Base-by-base conservation (phyloP, 2,113 vertebrate species). In the Cebus imitator region DNA sequence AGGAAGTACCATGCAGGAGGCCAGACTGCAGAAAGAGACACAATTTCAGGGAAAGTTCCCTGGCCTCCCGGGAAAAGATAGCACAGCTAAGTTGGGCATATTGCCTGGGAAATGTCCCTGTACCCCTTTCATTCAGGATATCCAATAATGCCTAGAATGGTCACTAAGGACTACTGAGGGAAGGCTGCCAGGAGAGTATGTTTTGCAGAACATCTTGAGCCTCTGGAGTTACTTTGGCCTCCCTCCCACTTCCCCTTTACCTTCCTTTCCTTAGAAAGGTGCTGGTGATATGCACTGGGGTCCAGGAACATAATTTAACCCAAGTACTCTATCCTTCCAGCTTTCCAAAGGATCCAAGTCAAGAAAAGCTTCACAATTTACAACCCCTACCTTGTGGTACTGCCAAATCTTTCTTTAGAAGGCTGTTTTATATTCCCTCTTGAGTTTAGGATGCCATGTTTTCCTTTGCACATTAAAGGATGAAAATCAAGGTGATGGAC, bases 401-500 rank as follows among this genome's bases (percentile, higher is more conserved):
- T 82, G 90, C 90, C 92, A 96, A 68, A 58, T 9, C 84, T 95
- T 87, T 87, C 87, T 94, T 70, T 78, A 85, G 90, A 97, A 96
- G 75, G 75, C 64, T 85, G 70, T 70, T 96, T 90, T 79, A 81
- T 95, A 90, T 93, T 87, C 85, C 91, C 96, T 96, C n/a, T 95
- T 81, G 95, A 95, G 50, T 92, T 90, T 50, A 96, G 75, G 35
- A 4, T 92, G 98, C 96, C 95, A 96, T 90, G 91, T 97, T 98
- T 98, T 93, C 85, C 96, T 97, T 21, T 98, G 96, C 55, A 91
- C 93, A 73, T 88, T 98, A 97, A 97, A 95, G 13, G 48, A 93
- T 95, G 92, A 96, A 91, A 81, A 80, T 64, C 45, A 45, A 98
- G 76, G 80, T 90, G 97, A 97, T 3, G 45, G 96, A 94, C 87